Evolutionary conservation across 1,140 invertebrate species (phyloP).

Genomic region (Meloidogyne hapla): DNA sequence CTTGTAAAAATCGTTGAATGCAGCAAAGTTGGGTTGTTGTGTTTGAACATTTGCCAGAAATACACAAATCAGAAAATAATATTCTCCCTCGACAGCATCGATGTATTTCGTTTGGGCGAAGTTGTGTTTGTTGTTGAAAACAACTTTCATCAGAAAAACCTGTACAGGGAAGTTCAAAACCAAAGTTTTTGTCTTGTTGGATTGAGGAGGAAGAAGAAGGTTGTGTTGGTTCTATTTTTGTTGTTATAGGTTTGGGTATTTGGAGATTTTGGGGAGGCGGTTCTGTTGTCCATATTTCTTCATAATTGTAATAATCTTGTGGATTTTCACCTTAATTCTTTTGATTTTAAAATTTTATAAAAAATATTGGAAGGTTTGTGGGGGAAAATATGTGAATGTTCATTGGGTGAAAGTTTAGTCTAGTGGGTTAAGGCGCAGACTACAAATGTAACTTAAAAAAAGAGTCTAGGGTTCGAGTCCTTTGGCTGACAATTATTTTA

Average conservation of each 20-base stretch:
- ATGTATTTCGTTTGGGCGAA: slow-evolving; percentile 44
- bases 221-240: slow-evolving; percentile 12
- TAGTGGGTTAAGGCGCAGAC: no score
- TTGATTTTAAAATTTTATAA: no score
- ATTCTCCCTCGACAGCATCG: slow-evolving; percentile 57
- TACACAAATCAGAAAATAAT: slow-evolving; percentile 58
- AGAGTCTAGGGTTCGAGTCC: no score
- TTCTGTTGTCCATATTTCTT: not conserved
- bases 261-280: slow-evolving; percentile 30
- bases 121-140: slow-evolving; percentile 56
- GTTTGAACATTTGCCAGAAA: slow-evolving; percentile 60
- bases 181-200: slow-evolving; percentile 38
- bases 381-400: no score
- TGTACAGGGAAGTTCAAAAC: slow-evolving; percentile 54
- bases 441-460: no score
- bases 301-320: slow-evolving; percentile 6
- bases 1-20: slow-evolving; percentile 62
- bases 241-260: slow-evolving; percentile 44
- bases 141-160: slow-evolving; percentile 63
- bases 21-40: slow-evolving; percentile 58
- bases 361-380: no score
- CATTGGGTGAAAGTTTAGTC: no score
- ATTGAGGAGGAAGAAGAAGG: not conserved
- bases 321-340: not conserved
- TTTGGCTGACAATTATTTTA: no score